Evolutionary conservation across 2,888 invertebrate genomes (phyloP), one percentile per base, ranked within the genome.

Genomic region (Amphipoea lucens): DNA sequence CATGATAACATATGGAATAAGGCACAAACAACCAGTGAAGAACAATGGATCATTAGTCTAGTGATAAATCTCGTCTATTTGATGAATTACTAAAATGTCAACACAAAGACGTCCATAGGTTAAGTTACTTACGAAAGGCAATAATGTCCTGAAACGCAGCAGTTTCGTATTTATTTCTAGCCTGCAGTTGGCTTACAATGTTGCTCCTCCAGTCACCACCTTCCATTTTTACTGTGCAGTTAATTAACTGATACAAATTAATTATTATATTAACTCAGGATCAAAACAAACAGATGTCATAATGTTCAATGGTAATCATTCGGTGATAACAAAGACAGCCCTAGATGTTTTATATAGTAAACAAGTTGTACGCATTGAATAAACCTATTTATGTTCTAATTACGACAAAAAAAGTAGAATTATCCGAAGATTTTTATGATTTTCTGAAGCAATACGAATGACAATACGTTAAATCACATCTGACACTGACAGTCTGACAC

Each of bases 91-190:
- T 78, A 74, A 72, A 87, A 87, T 90, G 90, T 91, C 90, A 93
- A 91, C 91, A 92, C 90, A 92, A 92, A 91, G 89, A 87, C 76
- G 71, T 83, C 74, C 74, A 88, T 89, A 94, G 95, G 95, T 95
- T 95, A 95, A 90, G 92, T 92, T 93, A 97, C 98, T 98, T 97
- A 99, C 98, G 98, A 95, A 98, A 98, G 88, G 97, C 95, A 90
- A 99, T 98, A 84, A 99, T 97, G 92, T 98, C 98, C 90, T 98
- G 98, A 94, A 98, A 99, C 90, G 98, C 97, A 82, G 97, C 95
- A 42, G 98, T 98, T 96, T 99, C 98, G 83, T 97, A 97, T 94
- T 97, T 98, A 95, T 99, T 98, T 92, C 99, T 97, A 83, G 97
- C 97, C 82, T 98, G 98, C 83, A 99, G 94, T 92, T 98, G 98